phyloP scores from a whole-genome alignment of 2,888 invertebrate genomes.

The Pantelozetes paolii region DNA sequence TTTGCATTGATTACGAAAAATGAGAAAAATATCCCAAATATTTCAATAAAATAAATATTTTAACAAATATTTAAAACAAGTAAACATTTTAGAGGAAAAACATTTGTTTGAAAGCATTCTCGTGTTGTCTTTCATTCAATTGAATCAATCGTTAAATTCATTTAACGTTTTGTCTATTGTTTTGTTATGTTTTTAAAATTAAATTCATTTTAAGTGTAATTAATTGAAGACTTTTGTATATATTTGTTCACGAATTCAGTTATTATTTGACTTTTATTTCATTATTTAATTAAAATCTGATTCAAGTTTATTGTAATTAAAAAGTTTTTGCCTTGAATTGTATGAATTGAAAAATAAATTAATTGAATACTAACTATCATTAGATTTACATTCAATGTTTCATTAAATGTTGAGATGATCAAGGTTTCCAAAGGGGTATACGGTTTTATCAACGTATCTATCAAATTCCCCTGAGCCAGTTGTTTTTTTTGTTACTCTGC shows the following conservation, averaged over 20 bases:
- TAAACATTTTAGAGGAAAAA: constrained; percentile 2
- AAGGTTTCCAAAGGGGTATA: too few relatives aligned
- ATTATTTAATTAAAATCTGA: constrained; percentile 25
- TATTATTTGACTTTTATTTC: background rate
- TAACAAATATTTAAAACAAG: background rate
- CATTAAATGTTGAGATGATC: too few relatives aligned
- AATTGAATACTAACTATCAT: constrained; percentile 12
- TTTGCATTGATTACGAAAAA: too few relatives aligned
- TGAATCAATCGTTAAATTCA: background rate
- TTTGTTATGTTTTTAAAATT: background rate
- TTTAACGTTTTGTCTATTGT: background rate
- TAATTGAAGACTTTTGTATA: background rate
- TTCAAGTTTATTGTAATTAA: background rate
- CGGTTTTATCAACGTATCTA: too few relatives aligned
- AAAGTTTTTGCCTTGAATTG: constrained; percentile 25
- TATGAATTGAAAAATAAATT: background rate
- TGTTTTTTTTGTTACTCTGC: too few relatives aligned
- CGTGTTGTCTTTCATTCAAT: background rate
- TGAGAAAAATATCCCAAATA: too few relatives aligned
- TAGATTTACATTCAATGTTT: background rate
- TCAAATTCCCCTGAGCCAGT: too few relatives aligned
- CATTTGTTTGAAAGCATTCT: constrained; percentile 10
- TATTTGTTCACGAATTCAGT: background rate
- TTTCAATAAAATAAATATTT: too few relatives aligned
- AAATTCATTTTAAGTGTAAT: background rate